Evolutionary conservation across 2,113 vertebrate species (phyloP).

Genomic region (Micronycteris hirsuta): DNA sequence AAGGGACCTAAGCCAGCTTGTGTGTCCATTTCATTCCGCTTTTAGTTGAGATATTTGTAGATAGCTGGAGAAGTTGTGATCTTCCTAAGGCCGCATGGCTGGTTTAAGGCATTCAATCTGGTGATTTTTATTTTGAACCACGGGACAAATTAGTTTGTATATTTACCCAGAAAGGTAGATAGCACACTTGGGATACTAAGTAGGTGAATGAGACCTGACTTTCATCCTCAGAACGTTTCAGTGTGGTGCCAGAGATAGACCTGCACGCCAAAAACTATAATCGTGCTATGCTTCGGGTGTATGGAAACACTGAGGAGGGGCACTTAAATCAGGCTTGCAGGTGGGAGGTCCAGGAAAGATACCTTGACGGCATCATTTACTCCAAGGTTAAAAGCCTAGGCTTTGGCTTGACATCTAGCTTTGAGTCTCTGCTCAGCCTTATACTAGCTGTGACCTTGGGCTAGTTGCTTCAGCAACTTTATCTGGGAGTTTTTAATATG

Average conservation of each 20-base stretch:
- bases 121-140: slow-evolving; percentile 14
- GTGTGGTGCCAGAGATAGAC: background rate
- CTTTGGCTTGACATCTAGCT: background rate
- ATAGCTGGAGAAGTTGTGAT: background rate
- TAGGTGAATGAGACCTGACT: background rate
- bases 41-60: background rate
- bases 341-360: background rate
- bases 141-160: background rate
- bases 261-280: background rate
- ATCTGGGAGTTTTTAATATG: background rate
- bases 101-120: slow-evolving; percentile 3
- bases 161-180: background rate
- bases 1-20: background rate
- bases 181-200: background rate
- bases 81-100: background rate
- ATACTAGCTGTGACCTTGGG: background rate
- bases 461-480: background rate
- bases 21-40: background rate
- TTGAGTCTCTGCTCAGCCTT: background rate
- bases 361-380: background rate
- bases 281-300: background rate
- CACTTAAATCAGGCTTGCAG: background rate
- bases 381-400: background rate
- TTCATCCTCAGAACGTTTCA: background rate
- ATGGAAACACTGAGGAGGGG: background rate